A percentile compares a stretch with the other conserved stretches of the same genome.
Evolutionary conservation across 2,797 vertebrate species (phyloP).

Genomic region (Eremophila alpestris): DNA sequence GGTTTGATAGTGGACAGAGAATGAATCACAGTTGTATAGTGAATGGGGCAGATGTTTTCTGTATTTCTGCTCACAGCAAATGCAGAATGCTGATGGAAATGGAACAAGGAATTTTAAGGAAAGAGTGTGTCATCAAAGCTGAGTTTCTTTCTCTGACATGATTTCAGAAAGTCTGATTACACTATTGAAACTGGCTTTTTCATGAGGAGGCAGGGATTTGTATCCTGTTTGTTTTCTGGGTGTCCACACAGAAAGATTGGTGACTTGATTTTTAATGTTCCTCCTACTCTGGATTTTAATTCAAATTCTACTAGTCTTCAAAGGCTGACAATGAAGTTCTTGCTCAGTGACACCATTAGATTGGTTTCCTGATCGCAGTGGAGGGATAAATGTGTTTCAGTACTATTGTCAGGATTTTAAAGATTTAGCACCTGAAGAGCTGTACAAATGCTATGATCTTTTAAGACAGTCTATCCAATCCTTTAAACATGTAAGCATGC

Average conservation of each 20-base stretch:
- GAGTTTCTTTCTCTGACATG: background rate
- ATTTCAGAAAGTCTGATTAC: background rate
- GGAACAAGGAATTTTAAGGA: background rate
- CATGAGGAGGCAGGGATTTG: background rate
- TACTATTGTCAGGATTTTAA: background rate
- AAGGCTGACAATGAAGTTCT: background rate
- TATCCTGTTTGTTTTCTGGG: background rate
- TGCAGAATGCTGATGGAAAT: background rate
- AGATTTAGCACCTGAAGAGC: background rate
- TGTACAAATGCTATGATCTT: background rate
- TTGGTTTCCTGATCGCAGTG: background rate
- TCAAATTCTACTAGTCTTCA: background rate
- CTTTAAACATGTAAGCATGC: background rate
- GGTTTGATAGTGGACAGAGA: background rate
- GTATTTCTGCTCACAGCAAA: background rate
- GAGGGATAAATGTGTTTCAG: background rate
- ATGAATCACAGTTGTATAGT: background rate
- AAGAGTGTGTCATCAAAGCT: background rate
- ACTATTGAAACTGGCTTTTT: background rate
- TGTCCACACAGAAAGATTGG: background rate
- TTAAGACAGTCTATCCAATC: background rate
- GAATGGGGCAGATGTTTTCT: background rate
- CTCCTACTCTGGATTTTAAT: background rate
- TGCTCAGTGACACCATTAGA: background rate
- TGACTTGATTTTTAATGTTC: background rate